Evolutionary conservation across 23 tunicate genomes (phyloP).

Genomic region (Botrylloides violaceus): DNA sequence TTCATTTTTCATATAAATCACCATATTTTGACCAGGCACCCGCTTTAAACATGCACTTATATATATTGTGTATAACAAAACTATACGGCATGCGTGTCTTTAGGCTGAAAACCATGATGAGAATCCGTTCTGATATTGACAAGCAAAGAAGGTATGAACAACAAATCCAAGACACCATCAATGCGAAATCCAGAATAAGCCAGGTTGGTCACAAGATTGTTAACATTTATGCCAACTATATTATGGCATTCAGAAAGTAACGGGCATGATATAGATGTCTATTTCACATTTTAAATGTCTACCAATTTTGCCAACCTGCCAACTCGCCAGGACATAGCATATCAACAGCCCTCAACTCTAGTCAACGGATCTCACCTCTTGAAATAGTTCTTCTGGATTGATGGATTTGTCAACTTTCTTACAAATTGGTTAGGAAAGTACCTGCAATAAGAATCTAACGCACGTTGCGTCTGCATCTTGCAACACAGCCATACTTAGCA

Average conservation of each 20-base stretch:
- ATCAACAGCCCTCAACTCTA: background rate
- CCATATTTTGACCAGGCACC: too few species aligned
- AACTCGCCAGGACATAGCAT: background rate
- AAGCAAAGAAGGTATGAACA: constrained; percentile 59
- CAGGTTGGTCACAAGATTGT: constrained; percentile 37
- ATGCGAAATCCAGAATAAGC: constrained; percentile 80
- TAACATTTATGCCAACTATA: background rate
- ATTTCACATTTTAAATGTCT: too few species aligned
- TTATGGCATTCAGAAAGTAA: too few species aligned
- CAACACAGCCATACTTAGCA: background rate
- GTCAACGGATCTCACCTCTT: background rate
- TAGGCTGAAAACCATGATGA: constrained; percentile 65
- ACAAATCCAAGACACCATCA: constrained; percentile 43
- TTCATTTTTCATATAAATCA: too few species aligned
- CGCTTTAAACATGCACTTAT: too few species aligned
- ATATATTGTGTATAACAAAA: too few species aligned
- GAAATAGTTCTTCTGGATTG: too few species aligned
- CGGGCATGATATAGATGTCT: too few species aligned
- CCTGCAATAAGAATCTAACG: too few species aligned
- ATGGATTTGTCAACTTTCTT: background rate
- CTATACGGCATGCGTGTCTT: too few species aligned
- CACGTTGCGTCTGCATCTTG: background rate
- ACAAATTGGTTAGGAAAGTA: background rate
- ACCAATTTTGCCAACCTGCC: too few species aligned
- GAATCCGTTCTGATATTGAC: constrained; percentile 77